These are phyloP conservation scores for Acanthosepion esculentum DNA, from an alignment of 2,888 invertebrate species.

Conservation along the genomic window DNA sequence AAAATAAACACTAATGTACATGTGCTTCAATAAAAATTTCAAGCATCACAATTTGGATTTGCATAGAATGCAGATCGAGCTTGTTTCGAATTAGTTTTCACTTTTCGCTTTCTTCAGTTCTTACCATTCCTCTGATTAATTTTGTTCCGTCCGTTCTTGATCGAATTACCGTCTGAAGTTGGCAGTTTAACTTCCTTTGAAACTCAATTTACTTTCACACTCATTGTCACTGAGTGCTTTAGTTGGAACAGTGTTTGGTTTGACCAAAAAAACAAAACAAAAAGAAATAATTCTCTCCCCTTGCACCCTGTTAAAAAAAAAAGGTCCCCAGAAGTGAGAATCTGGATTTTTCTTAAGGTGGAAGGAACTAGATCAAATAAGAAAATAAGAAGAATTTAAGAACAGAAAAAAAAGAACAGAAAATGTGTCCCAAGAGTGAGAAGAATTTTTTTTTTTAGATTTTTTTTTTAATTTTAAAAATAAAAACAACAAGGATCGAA, in stretches of 20 bases:
- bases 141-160: neutral
- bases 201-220: neutral
- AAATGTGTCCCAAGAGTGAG: neutral
- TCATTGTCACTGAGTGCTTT: neutral
- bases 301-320: neutral
- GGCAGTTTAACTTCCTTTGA: neutral
- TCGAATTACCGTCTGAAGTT: neutral
- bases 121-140: constrained; percentile 6
- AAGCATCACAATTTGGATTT: neutral
- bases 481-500: neutral
- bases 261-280: neutral
- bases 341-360: neutral
- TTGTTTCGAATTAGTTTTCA: constrained; percentile 1
- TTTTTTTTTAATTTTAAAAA: neutral
- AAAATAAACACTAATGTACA: neutral
- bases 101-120: neutral
- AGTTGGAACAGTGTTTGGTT: neutral
- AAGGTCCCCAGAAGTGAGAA: neutral
- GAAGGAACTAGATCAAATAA: neutral
- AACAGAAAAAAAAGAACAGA: neutral
- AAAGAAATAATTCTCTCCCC: neutral
- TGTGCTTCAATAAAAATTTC: neutral
- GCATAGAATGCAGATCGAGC: neutral
- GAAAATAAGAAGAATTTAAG: neutral
- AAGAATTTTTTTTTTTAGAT: neutral